A percentile compares a stretch with the other conserved stretches of the same genome.
phyloP scores from a whole-genome alignment of 2,797 vertebrate genomes.

The Tragopan temminckii region DNA sequence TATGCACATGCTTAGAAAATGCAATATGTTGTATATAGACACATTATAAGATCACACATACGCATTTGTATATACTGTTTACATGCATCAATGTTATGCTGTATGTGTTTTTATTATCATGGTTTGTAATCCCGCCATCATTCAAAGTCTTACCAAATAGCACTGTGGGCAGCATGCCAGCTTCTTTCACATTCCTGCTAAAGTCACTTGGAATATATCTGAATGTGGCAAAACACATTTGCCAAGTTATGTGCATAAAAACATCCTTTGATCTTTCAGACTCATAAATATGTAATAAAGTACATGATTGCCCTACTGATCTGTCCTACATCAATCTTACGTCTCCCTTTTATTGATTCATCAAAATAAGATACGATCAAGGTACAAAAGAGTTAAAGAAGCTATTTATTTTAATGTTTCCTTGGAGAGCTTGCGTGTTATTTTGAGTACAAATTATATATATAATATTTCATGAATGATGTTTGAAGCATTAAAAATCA shows the following conservation, averaged over 20 bases:
- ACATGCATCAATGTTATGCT: slow-evolving; percentile 73
- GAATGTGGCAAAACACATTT: slow-evolving; percentile 82
- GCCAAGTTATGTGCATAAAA: slow-evolving; percentile 86
- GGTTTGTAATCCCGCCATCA: slow-evolving; percentile 80
- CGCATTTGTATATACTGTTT: slow-evolving; percentile 79
- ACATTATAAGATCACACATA: slow-evolving; percentile 72
- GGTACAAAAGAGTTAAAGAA: slow-evolving; percentile 85
- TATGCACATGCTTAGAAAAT: slow-evolving; percentile 33
- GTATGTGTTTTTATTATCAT: slow-evolving; percentile 78
- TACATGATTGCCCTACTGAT: slow-evolving; percentile 82
- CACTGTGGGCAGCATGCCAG: slow-evolving; percentile 81
- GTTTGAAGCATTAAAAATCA: slow-evolving; percentile 82
- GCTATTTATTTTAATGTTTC: slow-evolving; percentile 86
- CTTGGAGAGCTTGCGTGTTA: slow-evolving; percentile 81
- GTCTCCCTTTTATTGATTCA: slow-evolving; percentile 82
- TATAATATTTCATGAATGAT: slow-evolving; percentile 84
- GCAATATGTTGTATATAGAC: slow-evolving; percentile 76
- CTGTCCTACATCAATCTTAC: slow-evolving; percentile 83
- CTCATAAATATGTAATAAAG: slow-evolving; percentile 87
- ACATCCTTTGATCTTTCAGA: slow-evolving; percentile 86
- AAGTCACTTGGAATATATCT: slow-evolving; percentile 85
- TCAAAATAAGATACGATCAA: slow-evolving; percentile 84
- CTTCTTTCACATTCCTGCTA: slow-evolving; percentile 78
- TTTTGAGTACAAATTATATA: slow-evolving; percentile 84
- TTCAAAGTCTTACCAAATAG: slow-evolving; percentile 84